Evolutionary conservation across 2,888 invertebrate genomes (phyloP).

Genomic region (Trachelus iudaicus): DNA sequence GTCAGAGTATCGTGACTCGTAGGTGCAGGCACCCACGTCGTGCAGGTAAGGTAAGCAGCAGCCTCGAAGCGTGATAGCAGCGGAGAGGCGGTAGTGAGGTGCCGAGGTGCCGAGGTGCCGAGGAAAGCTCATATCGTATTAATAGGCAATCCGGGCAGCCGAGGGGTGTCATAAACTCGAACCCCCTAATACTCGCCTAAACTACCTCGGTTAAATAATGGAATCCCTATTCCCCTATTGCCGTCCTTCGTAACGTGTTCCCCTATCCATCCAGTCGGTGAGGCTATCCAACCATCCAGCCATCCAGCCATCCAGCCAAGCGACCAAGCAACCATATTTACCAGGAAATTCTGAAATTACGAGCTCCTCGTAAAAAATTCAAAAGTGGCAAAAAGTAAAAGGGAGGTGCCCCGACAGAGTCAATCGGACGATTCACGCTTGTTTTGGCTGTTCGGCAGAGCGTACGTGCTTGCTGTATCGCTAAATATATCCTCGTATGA

Average conservation of each 20-base stretch:
- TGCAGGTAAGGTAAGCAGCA: too few species aligned
- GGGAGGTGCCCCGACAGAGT: neutral
- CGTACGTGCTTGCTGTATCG: neutral
- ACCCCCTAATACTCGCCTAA: conserved; percentile 24
- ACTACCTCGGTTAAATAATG: conserved; percentile 55
- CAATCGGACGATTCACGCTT: neutral
- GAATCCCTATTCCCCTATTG: conserved; percentile 57
- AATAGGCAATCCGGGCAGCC: conserved; percentile 65
- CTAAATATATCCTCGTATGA: neutral
- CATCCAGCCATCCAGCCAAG: too few species aligned
- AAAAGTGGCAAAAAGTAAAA: too few species aligned
- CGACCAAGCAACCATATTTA: too few species aligned
- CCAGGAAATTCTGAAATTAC: too few species aligned
- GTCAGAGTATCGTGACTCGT: too few species aligned
- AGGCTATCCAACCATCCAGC: too few species aligned
- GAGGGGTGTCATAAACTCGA: conserved; percentile 42
- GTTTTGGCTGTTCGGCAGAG: neutral
- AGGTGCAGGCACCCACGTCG: too few species aligned
- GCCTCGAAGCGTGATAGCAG: too few species aligned
- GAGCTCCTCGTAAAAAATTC: too few species aligned
- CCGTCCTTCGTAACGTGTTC: conserved; percentile 34
- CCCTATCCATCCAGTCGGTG: conserved; percentile 6
- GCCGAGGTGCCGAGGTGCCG: conserved; percentile 32
- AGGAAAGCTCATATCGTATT: conserved; percentile 65
- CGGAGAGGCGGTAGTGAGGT: conserved; percentile 12